Evolutionary conservation across 1,140 invertebrate species (phyloP).

Genomic region (Drosophila simulans): DNA sequence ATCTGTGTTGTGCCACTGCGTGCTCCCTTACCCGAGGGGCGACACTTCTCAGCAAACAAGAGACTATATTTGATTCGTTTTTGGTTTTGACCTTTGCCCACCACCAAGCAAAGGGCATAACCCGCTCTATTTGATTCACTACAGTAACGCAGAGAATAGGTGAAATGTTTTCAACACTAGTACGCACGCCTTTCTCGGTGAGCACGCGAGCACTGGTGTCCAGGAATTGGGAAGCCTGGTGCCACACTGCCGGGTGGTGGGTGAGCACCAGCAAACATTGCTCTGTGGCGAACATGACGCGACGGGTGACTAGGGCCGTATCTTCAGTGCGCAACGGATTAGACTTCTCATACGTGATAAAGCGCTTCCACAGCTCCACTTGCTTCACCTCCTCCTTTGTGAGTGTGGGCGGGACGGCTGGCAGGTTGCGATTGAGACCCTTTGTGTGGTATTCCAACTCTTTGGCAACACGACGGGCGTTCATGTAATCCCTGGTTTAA

Average conservation of each 20-base stretch:
- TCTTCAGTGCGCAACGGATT: slow-evolving; percentile 99
- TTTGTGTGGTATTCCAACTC: slow-evolving; percentile 97
- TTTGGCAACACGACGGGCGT: slow-evolving; percentile 97
- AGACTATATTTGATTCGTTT: slow-evolving; percentile 56
- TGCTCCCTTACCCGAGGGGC: slow-evolving; percentile 70
- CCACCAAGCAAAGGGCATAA: slow-evolving; percentile 11
- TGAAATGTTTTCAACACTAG: slow-evolving; percentile 20
- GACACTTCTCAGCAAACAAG: slow-evolving; percentile 67
- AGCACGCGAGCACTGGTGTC: slow-evolving; percentile 96
- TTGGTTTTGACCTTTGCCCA: slow-evolving; percentile 24
- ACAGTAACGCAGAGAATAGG: slow-evolving; percentile 10
- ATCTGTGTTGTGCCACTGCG: slow-evolving; percentile 24
- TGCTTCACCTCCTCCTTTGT: slow-evolving; percentile 97
- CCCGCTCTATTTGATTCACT: slow-evolving; percentile 61
- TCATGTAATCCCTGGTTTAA: slow-evolving; percentile 95
- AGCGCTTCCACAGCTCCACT: slow-evolving; percentile 99
- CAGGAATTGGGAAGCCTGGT: slow-evolving; percentile 98
- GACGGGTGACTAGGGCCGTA: slow-evolving; percentile 94
- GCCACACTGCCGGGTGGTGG: slow-evolving; percentile 99
- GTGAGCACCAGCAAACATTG: slow-evolving; percentile 98
- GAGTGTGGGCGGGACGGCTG: slow-evolving; percentile 96
- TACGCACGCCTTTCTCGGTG: slow-evolving; percentile 95
- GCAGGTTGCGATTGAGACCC: slow-evolving; percentile 96
- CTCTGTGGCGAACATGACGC: slow-evolving; percentile 99
- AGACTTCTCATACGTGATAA: slow-evolving; percentile 98